These are phyloP conservation scores for Peromyscus maniculatus DNA, from an alignment of 2,113 vertebrate genomes.

Conservation along the genomic window DNA sequence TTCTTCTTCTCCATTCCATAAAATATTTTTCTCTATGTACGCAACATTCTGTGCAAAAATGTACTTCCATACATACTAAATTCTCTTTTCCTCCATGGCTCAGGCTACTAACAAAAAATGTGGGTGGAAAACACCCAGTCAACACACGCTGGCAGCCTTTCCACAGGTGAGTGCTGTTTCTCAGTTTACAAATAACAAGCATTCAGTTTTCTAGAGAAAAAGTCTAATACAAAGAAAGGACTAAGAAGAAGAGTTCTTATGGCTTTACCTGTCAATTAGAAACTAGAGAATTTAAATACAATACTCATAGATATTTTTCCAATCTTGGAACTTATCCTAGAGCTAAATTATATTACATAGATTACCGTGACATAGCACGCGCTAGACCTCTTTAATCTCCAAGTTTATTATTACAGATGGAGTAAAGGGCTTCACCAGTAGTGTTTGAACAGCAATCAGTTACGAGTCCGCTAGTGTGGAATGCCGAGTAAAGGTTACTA, in stretches of 20 bases:
- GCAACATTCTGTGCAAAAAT: slow-evolving; percentile 54
- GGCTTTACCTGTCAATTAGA: slow-evolving; percentile 69
- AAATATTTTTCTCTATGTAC: neutral
- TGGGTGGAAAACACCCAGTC: slow-evolving; percentile 22
- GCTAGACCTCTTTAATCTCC: slow-evolving; percentile 84
- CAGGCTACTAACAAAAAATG: slow-evolving; percentile 49
- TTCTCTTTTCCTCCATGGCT: slow-evolving; percentile 45
- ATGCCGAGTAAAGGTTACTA: slow-evolving; percentile 84
- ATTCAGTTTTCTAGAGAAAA: slow-evolving; percentile 43
- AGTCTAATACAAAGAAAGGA: slow-evolving; percentile 46
- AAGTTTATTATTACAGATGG: slow-evolving; percentile 88
- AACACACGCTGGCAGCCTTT: slow-evolving; percentile 37
- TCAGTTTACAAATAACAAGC: slow-evolving; percentile 55
- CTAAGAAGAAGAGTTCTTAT: slow-evolving; percentile 53
- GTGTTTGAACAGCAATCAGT: slow-evolving; percentile 86
- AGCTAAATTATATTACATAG: slow-evolving; percentile 71
- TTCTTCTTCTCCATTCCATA: slow-evolving; percentile 47
- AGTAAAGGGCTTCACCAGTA: slow-evolving; percentile 86
- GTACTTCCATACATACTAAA: neutral
- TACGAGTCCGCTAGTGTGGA: slow-evolving; percentile 79
- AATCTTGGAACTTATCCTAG: slow-evolving; percentile 55
- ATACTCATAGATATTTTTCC: slow-evolving; percentile 29
- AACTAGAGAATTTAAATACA: slow-evolving; percentile 72
- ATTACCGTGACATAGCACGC: slow-evolving; percentile 77
- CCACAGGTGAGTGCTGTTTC: neutral